Conservation (phyloP, 2,797 vertebrate species). For the Cryptoblepharus egeriae region DNA sequence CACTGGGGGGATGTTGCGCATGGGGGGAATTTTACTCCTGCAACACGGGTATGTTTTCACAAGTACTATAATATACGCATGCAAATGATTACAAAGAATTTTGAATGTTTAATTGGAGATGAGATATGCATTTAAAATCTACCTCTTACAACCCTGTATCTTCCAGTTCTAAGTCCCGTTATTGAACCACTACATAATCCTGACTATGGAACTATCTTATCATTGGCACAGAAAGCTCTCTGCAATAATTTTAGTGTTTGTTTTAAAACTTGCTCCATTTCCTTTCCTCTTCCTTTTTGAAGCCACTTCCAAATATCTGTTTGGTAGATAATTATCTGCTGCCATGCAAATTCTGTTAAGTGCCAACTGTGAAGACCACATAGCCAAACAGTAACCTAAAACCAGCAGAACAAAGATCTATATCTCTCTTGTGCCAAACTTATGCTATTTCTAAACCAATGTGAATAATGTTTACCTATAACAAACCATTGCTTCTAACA, state of each 20-base stretch:
- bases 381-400: background rate
- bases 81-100: background rate
- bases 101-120: background rate
- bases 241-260: background rate
- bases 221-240: background rate
- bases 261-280: too few species aligned
- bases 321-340: background rate
- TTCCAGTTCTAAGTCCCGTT: too few species aligned
- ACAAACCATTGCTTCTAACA: background rate
- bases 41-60: too few species aligned
- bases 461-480: background rate
- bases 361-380: background rate
- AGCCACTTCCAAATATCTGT: too few species aligned
- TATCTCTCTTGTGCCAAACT: background rate
- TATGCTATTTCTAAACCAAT: background rate
- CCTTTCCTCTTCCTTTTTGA: background rate
- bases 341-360: background rate
- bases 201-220: background rate
- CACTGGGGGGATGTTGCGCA: too few species aligned
- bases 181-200: too few species aligned
- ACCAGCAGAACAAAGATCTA: background rate
- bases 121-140: background rate
- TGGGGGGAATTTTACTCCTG: too few species aligned
- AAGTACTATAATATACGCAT: background rate
- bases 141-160: background rate